Percentiles rank a stretch among this genome's conserved stretches.
These are phyloP conservation scores for Probosciger aterrimus DNA, from an alignment of 2,113 vertebrate species.

Conservation along the genomic window DNA sequence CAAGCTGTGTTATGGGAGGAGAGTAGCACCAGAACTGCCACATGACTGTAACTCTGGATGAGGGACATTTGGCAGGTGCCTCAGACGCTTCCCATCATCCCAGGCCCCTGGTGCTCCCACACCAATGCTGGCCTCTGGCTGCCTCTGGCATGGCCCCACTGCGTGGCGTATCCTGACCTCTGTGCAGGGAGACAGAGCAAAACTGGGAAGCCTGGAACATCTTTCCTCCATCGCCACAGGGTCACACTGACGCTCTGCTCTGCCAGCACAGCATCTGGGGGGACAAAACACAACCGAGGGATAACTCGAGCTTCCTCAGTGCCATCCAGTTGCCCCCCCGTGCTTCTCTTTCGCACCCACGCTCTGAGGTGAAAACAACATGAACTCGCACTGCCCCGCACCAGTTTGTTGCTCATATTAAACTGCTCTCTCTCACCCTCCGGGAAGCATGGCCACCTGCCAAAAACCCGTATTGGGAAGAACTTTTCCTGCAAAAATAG, in stretches of 20 bases:
- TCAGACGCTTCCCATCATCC: not conserved
- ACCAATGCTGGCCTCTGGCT: not conserved
- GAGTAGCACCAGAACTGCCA: not conserved
- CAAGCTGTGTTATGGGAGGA: not conserved
- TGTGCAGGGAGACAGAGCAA: not conserved
- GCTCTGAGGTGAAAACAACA: not conserved
- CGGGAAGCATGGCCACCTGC: not conserved
- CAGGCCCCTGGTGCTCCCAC: not conserved
- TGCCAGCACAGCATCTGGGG: not conserved
- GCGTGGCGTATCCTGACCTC: not conserved
- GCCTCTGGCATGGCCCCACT: fast-evolving
- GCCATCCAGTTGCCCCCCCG: not conserved
- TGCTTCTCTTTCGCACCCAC: not conserved
- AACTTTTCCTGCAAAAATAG: not conserved
- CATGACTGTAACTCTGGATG: not conserved
- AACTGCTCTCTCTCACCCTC: not conserved
- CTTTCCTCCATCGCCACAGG: not conserved
- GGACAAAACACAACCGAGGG: not conserved
- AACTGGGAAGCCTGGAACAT: not conserved
- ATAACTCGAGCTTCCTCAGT: not conserved
- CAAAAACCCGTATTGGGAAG: not conserved
- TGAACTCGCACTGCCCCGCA: fast-evolving
- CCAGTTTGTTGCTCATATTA: not conserved
- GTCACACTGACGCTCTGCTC: not conserved
- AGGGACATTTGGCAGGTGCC: not conserved